phyloP scores from a whole-genome alignment of 2,113 vertebrate species.

The Mastomys natalensis region DNA sequence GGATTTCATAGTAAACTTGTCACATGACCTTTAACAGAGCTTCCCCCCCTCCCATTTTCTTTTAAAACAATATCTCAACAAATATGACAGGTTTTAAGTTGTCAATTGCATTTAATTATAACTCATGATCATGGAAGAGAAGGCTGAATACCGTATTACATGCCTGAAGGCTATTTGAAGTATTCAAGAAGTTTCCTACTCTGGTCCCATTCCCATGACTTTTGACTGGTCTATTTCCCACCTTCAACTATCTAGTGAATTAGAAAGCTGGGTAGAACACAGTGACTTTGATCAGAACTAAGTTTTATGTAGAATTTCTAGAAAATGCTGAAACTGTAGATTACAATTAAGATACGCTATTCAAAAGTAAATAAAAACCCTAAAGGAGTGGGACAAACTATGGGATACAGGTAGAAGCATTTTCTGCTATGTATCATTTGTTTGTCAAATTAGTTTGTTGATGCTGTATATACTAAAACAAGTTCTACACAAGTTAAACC shows the following conservation, averaged over 20 bases:
- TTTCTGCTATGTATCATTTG: neutral
- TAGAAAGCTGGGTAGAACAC: constrained; percentile 1
- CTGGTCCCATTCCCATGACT: neutral
- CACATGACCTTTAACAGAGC: neutral
- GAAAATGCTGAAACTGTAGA: constrained; percentile 12
- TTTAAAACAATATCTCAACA: neutral
- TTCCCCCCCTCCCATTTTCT: neutral
- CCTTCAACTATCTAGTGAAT: neutral
- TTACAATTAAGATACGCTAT: neutral
- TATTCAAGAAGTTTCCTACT: neutral
- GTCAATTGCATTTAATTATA: neutral
- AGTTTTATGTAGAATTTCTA: neutral
- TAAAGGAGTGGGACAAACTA: neutral
- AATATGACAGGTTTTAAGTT: neutral
- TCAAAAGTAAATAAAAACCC: constrained; percentile 12
- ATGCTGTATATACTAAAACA: neutral
- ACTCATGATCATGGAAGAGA: too few relatives aligned
- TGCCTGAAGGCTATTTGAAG: neutral
- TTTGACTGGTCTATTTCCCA: constrained; percentile 28
- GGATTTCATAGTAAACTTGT: neutral
- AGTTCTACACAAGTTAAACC: constrained; percentile 15
- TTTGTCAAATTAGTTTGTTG: neutral
- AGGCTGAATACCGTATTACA: neutral
- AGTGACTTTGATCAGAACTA: neutral
- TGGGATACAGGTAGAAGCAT: neutral